Evolutionary conservation across 2,888 invertebrate genomes (phyloP).

Genomic region (Orgyia antiqua): DNA sequence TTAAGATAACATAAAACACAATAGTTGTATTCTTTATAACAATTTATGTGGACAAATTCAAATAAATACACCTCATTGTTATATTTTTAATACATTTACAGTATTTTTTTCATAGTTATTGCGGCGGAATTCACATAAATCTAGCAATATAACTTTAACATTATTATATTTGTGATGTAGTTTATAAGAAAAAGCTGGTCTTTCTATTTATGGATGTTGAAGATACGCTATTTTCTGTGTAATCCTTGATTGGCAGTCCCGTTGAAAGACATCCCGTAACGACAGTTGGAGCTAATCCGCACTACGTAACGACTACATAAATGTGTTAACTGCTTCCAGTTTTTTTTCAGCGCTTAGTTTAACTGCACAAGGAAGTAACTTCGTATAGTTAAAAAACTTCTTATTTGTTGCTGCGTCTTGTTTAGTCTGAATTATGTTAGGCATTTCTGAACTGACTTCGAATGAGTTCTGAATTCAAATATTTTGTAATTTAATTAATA

Average conservation of each 20-base stretch:
- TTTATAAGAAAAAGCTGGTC: not conserved
- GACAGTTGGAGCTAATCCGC: conserved; percentile 9
- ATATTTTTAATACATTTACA: too few relatives aligned
- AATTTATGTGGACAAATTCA: conserved; percentile 13
- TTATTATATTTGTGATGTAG: conserved; percentile 17
- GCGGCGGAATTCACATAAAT: conserved; percentile 4
- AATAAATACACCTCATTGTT: conserved; percentile 9
- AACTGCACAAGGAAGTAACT: too few relatives aligned
- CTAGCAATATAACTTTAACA: conserved; percentile 6
- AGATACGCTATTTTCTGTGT: conserved; percentile 52
- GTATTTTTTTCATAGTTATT: conserved; percentile 5
- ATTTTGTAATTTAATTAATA: too few relatives aligned
- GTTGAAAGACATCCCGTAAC: conserved; percentile 41
- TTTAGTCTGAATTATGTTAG: too few relatives aligned
- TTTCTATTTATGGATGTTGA: conserved; percentile 30
- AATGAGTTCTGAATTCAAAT: too few relatives aligned
- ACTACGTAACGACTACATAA: conserved; percentile 1
- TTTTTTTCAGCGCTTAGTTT: not conserved
- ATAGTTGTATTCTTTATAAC: conserved; percentile 15
- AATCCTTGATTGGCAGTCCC: conserved; percentile 56
- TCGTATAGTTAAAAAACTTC: too few relatives aligned
- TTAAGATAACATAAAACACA: conserved; percentile 19
- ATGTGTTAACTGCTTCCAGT: not conserved
- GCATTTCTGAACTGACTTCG: too few relatives aligned
- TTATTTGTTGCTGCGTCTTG: too few relatives aligned